Base-by-base conservation (phyloP, 1,140 invertebrate genomes). In the Drosophila parvula region DNA sequence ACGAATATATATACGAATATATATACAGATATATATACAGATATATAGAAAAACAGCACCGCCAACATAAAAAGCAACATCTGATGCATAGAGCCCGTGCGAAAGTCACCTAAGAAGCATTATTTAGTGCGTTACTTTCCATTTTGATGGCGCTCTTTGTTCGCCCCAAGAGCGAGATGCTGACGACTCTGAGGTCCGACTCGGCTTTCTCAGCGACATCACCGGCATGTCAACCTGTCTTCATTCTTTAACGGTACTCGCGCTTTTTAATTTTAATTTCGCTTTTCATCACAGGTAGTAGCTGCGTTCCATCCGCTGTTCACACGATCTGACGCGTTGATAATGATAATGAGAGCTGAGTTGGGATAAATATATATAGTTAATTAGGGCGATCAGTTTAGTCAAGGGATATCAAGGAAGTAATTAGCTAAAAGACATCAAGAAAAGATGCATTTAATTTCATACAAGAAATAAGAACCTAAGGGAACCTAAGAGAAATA, bases 71-170 rank as follows among this genome's bases (percentile, higher is more conserved):
- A 45, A n/a, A 34, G 32, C 36, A 32, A 14, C 48, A 55, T 56
- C 32, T 36, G 12, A 65, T 32, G 16, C 27, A 43, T 40, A 22
- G 28, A 34, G 32, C 28, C 36, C 36, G 5, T 68, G 65, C 65
- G 69, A 71, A 71, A 71, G 69, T 70, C 68, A 16, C 53, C 53
- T 32, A 22, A 71, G 69, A 71, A 71, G 65, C 44, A 71, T 59
- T 71, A 59, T 45, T 57, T 50, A 36, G 44, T 70, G 69, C 69
- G 51, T 73, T 73, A 73, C 69, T 73, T 73, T 73, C 69, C 69
- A 73, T 73, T 73, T 73, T 71, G 64, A 41, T 65, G 60, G 41
- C 34, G 16, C 45, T 40, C 14, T 64, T 45, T 40, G 51, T 55
- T 36, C 30, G 8, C 2, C 12, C 7, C 10, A 45, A 16, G 9